These are phyloP conservation scores for Hemithea aestivaria DNA, from an alignment of 2,888 invertebrate genomes.

Conservation along the genomic window DNA sequence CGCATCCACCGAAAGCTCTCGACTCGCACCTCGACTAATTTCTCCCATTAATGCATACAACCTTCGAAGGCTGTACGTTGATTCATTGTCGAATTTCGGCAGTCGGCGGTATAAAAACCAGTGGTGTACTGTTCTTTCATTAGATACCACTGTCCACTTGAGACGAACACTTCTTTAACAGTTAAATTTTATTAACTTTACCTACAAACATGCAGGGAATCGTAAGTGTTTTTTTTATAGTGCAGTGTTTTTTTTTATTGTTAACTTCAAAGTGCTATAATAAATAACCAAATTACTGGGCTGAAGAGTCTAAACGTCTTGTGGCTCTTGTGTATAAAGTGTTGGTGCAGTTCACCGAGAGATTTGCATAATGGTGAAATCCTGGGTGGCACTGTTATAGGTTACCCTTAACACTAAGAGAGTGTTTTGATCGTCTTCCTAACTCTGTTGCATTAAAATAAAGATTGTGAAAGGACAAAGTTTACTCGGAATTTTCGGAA, in stretches of 20 bases:
- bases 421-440: too few species aligned
- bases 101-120: slow-evolving; percentile 53
- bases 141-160: slow-evolving; percentile 55
- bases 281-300: too few species aligned
- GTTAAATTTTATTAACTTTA: slow-evolving; percentile 26
- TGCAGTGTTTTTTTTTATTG: slow-evolving; percentile 2
- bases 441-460: too few species aligned
- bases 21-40: slow-evolving; percentile 24
- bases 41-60: slow-evolving; percentile 23
- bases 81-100: slow-evolving; percentile 59
- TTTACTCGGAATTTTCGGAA: too few species aligned
- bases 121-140: slow-evolving; percentile 33
- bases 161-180: slow-evolving; percentile 33
- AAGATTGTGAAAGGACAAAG: too few species aligned
- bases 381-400: too few species aligned
- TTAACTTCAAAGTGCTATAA: too few species aligned
- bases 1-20: slow-evolving; percentile 43
- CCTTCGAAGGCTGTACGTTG: slow-evolving; percentile 52
- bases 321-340: too few species aligned
- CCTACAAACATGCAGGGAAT: slow-evolving; percentile 61
- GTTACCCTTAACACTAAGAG: too few species aligned
- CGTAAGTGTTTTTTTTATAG: slow-evolving; percentile 47
- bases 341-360: too few species aligned
- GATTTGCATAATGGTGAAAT: too few species aligned
- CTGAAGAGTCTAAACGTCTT: too few species aligned